A percentile compares a stretch with the other conserved stretches of the same genome.
These are phyloP conservation scores for Caenorhabditis elegans DNA, from an alignment of 1,140 invertebrate genomes.

Conservation along the genomic window WBcel235 BX284602.5:12027001-12027500, in stretches of 20 bases:
- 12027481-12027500: no score
- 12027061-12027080: neutral
- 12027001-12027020: neutral
- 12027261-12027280: neutral
- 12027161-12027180: neutral
- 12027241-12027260: neutral
- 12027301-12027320: neutral
- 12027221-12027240: neutral
- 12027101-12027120: neutral
- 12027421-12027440: neutral
- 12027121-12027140: neutral
- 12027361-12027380: neutral
- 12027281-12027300: neutral
- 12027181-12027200: neutral
- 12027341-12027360: neutral
- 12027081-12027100: neutral
- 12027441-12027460: neutral
- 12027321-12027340: neutral
- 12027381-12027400: neutral
- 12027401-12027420: neutral
- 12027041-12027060: neutral
- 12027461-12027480: no score
- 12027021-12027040: neutral
- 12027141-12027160: neutral
- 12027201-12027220: neutral